Evolutionary conservation across 2,113 vertebrate genomes (phyloP), one percentile per base, ranked within the genome.

Genomic region (Sula dactylatra): DNA sequence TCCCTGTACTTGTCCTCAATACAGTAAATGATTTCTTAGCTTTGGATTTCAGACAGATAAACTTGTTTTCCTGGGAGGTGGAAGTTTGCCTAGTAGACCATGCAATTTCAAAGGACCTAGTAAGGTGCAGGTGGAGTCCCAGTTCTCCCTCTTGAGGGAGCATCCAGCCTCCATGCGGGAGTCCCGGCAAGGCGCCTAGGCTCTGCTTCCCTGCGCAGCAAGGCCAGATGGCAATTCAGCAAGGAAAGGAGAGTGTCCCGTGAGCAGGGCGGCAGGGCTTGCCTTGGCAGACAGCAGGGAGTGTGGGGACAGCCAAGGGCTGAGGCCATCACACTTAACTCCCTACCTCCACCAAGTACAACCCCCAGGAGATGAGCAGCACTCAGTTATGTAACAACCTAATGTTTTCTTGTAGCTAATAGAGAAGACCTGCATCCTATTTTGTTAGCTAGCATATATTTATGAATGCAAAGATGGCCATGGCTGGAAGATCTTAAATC

Each of bases 241-340:
- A 32, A n/a, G 38, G 9, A 73, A 29, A 1, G 27, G 14, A 38
- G 16, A 72, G 26, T 1, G 0, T 25, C 24, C 22, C 7, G 0
- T 4, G 3, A 64, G 47, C 15, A 45, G 38, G 45, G 42, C 16
- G 47, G 27, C 56, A 58, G 56, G 14, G 42, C 40, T 69, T 38
- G 24, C 40, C 34, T 32, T 1, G 1, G 34, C 52, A 61, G 61
- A 34, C 31, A 58, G 49, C 25, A 38, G 24, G 32, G 50, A 54
- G 3, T 1, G 31, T 7, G 42, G 42, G 21, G 26, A 38, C 29
- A 61, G 47, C 36, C 27, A 21, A 24, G 10, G 24, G 17, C 73
- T 44, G 84, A 26, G 15, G 9, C 7, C 52, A 15, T 4, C 29
- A 5, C 45, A 32, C 13, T 3, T 6, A 81, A 32, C 22, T 70